Base-by-base conservation (phyloP, 23 tunicate species). In the Pegea sp. region DNA sequence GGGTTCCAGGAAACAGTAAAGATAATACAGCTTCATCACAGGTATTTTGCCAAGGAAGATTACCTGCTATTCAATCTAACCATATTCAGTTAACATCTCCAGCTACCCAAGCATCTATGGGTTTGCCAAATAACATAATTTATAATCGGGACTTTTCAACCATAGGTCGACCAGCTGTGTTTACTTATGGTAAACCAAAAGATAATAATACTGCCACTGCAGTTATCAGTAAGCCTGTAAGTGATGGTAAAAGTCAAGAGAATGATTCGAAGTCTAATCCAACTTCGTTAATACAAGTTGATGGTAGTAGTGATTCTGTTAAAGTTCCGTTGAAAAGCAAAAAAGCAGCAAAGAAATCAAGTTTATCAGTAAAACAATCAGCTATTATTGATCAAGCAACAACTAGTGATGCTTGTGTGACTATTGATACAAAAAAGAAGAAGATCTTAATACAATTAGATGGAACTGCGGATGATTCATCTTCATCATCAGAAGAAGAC, bases 51-150 rank as follows among this genome's bases (percentile, higher is more conserved):
- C 46, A 38, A 38, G 46, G 46, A 38, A 38, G 46, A 38, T 38
- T 16, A 38, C 29, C 63, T 11, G 3, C 44, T 11, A 29, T 8
- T 8, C 33, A 26, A 19, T 51, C 71, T 16, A 28, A 29, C 38
- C 66, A 54, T 20, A 54, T 51, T 19, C 42, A 56, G 3, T 68
- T 53, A 6, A 59, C 65, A 53, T 77, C 95, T 0, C 61, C 71
- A 22, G 76, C 84, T 28, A 71, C 77, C 32, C 95, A 84, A 48
- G 95, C 95, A 11, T 33, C 75, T 27, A 27, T 68, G 23, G 74
- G 72, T 6, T 27, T 84, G 18, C 95, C 95, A 18, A 53, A 30
- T 1, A 55, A 27, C 2, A 48, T 73, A 11, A 29, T 67, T 16
- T 74, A 67, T 50, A 76, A 73, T 44, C 56, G 26, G 11, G 71